phyloP scores from a whole-genome alignment of 2,113 vertebrate species.

The Osmerus eperlanus region DNA sequence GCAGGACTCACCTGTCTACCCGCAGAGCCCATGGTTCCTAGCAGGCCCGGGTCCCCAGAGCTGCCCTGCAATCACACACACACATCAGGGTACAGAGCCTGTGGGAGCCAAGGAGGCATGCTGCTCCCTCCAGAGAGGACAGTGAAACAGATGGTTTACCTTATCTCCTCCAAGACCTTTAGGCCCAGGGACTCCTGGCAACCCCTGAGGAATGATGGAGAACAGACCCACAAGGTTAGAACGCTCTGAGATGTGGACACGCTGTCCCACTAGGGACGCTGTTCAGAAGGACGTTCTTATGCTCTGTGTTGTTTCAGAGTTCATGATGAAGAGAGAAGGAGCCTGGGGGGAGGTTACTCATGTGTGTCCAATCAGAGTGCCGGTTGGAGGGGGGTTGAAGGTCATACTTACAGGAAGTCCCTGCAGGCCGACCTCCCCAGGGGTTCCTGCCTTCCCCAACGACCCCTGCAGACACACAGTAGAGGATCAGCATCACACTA shows the following conservation, averaged over 20 bases:
- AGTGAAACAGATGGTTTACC: slow-evolving; percentile 63
- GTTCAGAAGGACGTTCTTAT: background rate
- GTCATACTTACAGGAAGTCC: slow-evolving; percentile 88
- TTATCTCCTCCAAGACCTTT: slow-evolving; percentile 84
- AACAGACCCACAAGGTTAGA: background rate
- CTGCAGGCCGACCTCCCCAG: slow-evolving; percentile 88
- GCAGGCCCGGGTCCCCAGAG: slow-evolving; percentile 75
- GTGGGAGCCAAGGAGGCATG: background rate
- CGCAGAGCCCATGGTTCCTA: slow-evolving; percentile 86
- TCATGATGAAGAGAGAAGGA: background rate
- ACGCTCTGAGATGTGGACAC: background rate
- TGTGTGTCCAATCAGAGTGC: slow-evolving; percentile 40
- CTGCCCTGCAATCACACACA: slow-evolving; percentile 73
- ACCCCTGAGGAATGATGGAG: slow-evolving; percentile 75
- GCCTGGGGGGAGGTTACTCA: slow-evolving; percentile 5
- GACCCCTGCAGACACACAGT: slow-evolving; percentile 75
- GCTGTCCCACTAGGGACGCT: background rate
- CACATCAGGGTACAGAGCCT: background rate
- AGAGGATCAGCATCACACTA: slow-evolving; percentile 5
- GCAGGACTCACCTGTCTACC: slow-evolving; percentile 84
- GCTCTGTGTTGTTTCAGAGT: background rate
- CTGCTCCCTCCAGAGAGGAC: background rate
- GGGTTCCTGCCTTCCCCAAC: slow-evolving; percentile 83
- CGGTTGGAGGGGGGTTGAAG: slow-evolving; percentile 27
- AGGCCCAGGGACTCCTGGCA: slow-evolving; percentile 84